Evolutionary conservation across 2,113 vertebrate species (phyloP), one percentile per base, ranked within the genome.

Genomic region (Platanista minor): DNA sequence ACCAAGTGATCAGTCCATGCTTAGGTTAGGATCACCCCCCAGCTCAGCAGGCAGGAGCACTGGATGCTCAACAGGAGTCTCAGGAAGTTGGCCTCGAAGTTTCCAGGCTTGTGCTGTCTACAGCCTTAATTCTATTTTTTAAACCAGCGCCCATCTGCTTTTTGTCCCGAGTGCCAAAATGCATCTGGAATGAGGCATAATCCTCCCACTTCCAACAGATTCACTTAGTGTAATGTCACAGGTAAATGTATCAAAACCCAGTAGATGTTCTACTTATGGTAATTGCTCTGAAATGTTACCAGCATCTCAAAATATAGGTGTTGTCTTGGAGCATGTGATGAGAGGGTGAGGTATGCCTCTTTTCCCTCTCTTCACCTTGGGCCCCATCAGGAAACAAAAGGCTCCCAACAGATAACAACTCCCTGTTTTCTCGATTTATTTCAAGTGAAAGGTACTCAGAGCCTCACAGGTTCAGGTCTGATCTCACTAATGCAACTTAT

Each of bases 241-340:
- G 89, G 88, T 71, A n/a, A 78, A 61, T 0, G 12, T n/a, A 25
- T 71, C 67, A 54, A 75, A 86, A 36, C 39, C 52, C 61, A 5
- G 52, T 1, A 29, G 43, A 59, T 41, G 77, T 69, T 77, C 85
- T 39, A 84, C 82, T 94, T n/a, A 18, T 0, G 14, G 49, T 91
- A 80, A 96, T 36, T 67, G 72, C 23, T 72, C 72, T 36, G 66
- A 96, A 96, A 91, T 90, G 66, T 81, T 78, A 69, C 96, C 49
- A 31, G 0, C 2, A 0, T 96, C 95, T 89, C 66, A 91, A 94
- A 97, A 95, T 54, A 86, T 14, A 94, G 64, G 83, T 95, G 89
- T 74, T 57, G 7, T 21, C 83, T 80, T 14, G 43, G 52, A 36
- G 72, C 54, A 11, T 14, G 31, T 85, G 89, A 62, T 2, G 36